phyloP scores from a whole-genome alignment of 1,140 invertebrate species.

The Diuraphis noxia region DNA sequence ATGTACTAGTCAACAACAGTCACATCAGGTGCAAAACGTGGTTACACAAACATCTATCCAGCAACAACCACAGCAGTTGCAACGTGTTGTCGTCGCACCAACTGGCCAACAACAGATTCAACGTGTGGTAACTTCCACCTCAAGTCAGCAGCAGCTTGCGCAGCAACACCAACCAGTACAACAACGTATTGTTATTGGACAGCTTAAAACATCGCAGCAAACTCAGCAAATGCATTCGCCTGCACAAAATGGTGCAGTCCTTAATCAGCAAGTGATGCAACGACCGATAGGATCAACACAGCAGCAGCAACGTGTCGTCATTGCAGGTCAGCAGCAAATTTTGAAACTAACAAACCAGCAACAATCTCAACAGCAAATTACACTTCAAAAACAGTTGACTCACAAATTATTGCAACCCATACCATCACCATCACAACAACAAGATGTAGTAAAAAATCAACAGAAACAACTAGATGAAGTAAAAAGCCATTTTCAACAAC shows the following conservation, averaged over 20 bases:
- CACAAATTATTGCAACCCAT: not conserved
- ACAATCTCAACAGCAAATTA: not conserved
- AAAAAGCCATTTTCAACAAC: not conserved
- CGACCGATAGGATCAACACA: not conserved
- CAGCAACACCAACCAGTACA: not conserved
- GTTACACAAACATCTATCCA: not conserved
- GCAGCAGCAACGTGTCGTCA: not conserved
- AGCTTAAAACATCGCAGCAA: not conserved
- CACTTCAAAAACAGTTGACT: not conserved
- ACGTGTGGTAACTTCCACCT: not conserved
- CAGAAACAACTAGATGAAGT: too few species aligned
- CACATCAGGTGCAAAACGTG: not conserved
- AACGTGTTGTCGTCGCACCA: not conserved
- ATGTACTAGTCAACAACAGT: not conserved
- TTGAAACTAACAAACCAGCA: not conserved
- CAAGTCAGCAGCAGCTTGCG: not conserved
- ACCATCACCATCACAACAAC: too few species aligned
- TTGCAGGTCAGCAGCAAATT: not conserved
- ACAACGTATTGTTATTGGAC: slow-evolving; percentile 10
- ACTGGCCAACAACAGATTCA: not conserved
- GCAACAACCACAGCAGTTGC: not conserved
- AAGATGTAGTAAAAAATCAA: too few species aligned
- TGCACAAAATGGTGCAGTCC: not conserved
- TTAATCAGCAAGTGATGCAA: not conserved
- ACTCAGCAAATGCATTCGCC: not conserved